Evolutionary conservation across 2,797 vertebrate species (phyloP).

Genomic region (Notolabrus celidotus): DNA sequence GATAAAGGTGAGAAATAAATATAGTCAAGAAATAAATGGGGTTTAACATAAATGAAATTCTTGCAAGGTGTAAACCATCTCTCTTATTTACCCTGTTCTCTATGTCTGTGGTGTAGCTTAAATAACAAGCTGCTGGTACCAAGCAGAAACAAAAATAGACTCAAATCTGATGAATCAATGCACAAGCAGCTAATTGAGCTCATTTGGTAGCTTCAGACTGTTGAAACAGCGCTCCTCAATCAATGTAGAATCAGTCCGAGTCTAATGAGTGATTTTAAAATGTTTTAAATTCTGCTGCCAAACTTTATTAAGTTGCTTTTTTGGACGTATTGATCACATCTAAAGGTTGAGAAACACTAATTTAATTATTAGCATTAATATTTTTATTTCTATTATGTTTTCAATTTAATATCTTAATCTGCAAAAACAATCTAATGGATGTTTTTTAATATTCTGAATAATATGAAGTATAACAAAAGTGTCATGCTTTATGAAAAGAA

Average conservation of each 20-base stretch:
- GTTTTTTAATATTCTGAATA: no score
- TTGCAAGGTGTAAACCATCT: no score
- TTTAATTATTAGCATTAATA: background rate
- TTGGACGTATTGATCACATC: background rate
- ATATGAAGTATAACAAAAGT: background rate
- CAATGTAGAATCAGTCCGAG: background rate
- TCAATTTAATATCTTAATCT: background rate
- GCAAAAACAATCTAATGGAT: no score
- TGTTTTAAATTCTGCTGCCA: background rate
- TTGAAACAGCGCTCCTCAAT: background rate
- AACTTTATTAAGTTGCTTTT: background rate
- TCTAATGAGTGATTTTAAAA: background rate
- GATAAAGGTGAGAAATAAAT: no score
- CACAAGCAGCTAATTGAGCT: background rate
- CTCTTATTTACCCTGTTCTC: no score
- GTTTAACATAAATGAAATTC: no score
- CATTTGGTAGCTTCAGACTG: background rate
- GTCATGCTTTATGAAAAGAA: background rate
- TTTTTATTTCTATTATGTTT: background rate
- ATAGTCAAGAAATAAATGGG: no score
- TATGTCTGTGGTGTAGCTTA: no score
- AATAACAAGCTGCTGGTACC: no score
- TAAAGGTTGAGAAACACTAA: background rate
- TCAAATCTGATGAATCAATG: background rate
- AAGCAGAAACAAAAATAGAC: no score